A percentile compares a stretch with the other conserved stretches of the same genome.
These are phyloP conservation scores for Proctacanthus coquilletti DNA, from an alignment of 1,140 invertebrate species.

Conservation along the genomic window DNA sequence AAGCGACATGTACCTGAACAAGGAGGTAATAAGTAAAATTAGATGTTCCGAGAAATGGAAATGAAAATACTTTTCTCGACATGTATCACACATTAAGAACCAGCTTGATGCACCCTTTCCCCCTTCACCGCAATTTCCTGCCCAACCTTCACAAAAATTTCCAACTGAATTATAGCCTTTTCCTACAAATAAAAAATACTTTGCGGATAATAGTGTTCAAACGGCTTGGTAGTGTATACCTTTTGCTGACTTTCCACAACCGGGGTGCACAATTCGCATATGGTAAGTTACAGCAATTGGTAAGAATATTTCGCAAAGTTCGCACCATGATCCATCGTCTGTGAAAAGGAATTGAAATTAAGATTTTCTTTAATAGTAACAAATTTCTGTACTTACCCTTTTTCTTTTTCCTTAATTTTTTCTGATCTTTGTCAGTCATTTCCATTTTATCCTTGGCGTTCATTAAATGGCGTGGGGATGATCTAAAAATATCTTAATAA, in stretches of 20 bases:
- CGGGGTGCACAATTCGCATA: slow-evolving; percentile 77
- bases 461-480: not conserved
- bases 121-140: slow-evolving; percentile 76
- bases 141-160: slow-evolving; percentile 72
- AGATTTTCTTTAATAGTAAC: not conserved
- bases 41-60: slow-evolving; percentile 43
- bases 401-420: slow-evolving; percentile 39
- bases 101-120: slow-evolving; percentile 66
- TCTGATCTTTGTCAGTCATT: slow-evolving; percentile 35
- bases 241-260: slow-evolving; percentile 70
- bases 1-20: slow-evolving; percentile 38
- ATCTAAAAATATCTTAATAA: not conserved
- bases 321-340: slow-evolving; percentile 43
- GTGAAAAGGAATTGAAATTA: no score
- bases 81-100: slow-evolving; percentile 84
- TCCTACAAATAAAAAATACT: slow-evolving; percentile 32
- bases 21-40: no score
- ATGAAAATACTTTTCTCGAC: slow-evolving; percentile 74
- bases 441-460: slow-evolving; percentile 30
- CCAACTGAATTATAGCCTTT: slow-evolving; percentile 79
- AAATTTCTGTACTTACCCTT: slow-evolving; percentile 26
- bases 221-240: slow-evolving; percentile 5
- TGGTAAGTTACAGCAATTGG: slow-evolving; percentile 70
- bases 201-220: not conserved
- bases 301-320: slow-evolving; percentile 67